Conservation (phyloP, 1,140 invertebrate genomes). For the Pseudomyrmex gracilis region DNA sequence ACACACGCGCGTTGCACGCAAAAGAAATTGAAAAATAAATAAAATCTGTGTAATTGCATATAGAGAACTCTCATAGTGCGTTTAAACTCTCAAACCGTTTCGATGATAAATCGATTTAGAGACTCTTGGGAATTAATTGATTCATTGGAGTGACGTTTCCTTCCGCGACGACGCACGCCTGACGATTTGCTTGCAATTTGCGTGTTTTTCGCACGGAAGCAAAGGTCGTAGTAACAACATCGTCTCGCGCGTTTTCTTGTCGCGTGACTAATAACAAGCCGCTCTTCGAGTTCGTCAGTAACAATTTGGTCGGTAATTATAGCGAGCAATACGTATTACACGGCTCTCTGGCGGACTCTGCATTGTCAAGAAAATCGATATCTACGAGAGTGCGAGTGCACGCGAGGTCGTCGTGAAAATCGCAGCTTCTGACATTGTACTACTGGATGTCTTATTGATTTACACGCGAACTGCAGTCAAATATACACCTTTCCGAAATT, state of each 20-base stretch:
- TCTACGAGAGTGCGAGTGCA: background rate
- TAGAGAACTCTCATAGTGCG: too few relatives aligned
- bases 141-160: constrained; percentile 38
- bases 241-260: constrained; percentile 58
- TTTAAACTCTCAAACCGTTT: too few relatives aligned
- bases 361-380: constrained; percentile 62
- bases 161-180: background rate
- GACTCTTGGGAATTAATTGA: constrained; percentile 35
- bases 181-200: constrained; percentile 44
- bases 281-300: constrained; percentile 12
- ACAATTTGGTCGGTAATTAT: constrained; percentile 63
- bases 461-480: background rate
- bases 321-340: constrained; percentile 52
- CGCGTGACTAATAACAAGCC: constrained; percentile 71
- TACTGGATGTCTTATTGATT: background rate
- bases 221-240: constrained; percentile 15
- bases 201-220: constrained; percentile 59
- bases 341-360: background rate
- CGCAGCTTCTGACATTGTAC: background rate
- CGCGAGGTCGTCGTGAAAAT: constrained; percentile 8
- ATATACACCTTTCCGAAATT: background rate
- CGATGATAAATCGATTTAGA: background rate
- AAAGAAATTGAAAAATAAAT: background rate
- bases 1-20: too few relatives aligned
- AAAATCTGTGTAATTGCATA: background rate